Evolutionary conservation across 2,797 vertebrate species (phyloP), one percentile per base, ranked within the genome.

Genomic region (Bovichtus variegatus): DNA sequence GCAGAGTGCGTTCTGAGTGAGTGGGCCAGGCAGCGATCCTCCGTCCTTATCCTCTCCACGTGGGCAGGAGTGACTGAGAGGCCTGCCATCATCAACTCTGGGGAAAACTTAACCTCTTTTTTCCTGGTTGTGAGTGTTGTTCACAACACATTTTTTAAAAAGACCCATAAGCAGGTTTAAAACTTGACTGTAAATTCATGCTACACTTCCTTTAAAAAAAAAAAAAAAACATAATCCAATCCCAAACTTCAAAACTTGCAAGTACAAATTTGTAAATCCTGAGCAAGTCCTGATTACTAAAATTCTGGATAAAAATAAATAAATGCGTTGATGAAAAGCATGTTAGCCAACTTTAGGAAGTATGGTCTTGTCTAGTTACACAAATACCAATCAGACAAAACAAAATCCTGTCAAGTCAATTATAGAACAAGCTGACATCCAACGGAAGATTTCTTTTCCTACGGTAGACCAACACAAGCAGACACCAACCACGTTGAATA

Each of bases 1-100:
- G 76, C 86, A 84, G 71, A 73, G 71, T 44, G 79, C 60, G 77
- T 86, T 89, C 77, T 87, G 73, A 90, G 81, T 76, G 85, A 90
- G 90, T 82, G 76, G 81, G 81, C 82, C 68, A 73, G 74, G 63
- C 77, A 74, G 78, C 46, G 15, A 71, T 53, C 70, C 71, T 63
- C 81, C 57, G 31, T 59, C 72, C 47, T 81, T 78, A 71, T 50
- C 43, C 72, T 68, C 77, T 81, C 60, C 70, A 63, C 9, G 69
- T 82, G 82, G 85, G 87, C 66, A 46, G 59, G 58, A 82, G 72
- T 58, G 78, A 87, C 68, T 55, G 86, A 90, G 82, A 70, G 81
- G 71, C 79, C 81, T 82, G 80, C 86, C 85, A 83, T 81, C 75
- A 69, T 67, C 76, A 77, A 83, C 80, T 78, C 54, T 21, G 50